Base-by-base conservation (phyloP, 2,113 vertebrate species). In the Rhinogobius similis region DNA sequence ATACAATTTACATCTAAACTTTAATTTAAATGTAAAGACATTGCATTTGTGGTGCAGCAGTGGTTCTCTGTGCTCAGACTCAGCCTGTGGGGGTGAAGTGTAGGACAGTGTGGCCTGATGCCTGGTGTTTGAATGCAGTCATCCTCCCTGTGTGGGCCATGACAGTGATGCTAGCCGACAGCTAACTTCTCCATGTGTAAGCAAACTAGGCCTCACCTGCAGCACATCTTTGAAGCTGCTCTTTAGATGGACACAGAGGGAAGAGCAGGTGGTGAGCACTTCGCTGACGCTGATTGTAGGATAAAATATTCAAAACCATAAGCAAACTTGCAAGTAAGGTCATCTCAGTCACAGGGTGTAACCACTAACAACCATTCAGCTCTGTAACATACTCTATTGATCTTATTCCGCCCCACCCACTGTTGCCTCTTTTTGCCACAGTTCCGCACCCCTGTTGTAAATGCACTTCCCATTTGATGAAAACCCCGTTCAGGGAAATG, bases 161-260 rank as follows among this genome's bases (percentile, higher is more conserved):
- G 86, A 91, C 82, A 66, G 11, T 90, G 87, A 91, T 85, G 73
- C 76, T 76, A 67, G 76, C 79, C 81, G 90, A 90, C 89, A 84
- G 83, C 75, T 65, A 68, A 85, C 81, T 80, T 86, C 76, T 88
- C 79, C 65, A 65, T 70, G 73, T 88, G 79, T 78, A 88, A 88
- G 85, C 84, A 88, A 84, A 87, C 66, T 69, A 43, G 76, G 67
- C 18, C 72, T 78, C 78, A 84, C 86, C 80, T 68, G 46, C 64
- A 78, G 83, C 74, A 71, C 65, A 82, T 86, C 82, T 87, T 89
- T 84, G 77, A 88, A 82, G 84, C 87, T 81, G 75, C 72, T 66
- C 73, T 78, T 69, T 74, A 79, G 78, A 87, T 81, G 73, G 76
- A 83, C 82, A 73, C 65, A 48, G 70, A 70, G 68, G 77, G 59